A percentile compares a stretch with the other conserved stretches of the same genome.
These are phyloP conservation scores for Forbesichthys papilliferus DNA, from an alignment of 2,113 vertebrate species.

Conservation along the genomic window DNA sequence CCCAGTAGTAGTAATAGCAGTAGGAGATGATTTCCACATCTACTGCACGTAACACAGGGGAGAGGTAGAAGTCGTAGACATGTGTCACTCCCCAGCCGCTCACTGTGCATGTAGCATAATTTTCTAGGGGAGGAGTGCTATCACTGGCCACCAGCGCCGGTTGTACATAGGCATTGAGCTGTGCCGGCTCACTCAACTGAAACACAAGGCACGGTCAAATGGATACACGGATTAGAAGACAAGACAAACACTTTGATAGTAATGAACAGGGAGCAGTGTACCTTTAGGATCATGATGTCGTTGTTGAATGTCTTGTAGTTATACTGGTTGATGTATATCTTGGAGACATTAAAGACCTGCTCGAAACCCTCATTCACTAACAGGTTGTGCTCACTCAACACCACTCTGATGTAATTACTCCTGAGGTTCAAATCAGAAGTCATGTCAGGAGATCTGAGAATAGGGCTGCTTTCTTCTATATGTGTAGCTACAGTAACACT, in stretches of 20 bases:
- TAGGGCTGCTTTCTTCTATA: too few species aligned
- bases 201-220: slow-evolving; percentile 26
- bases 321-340: slow-evolving; percentile 41
- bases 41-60: slow-evolving; percentile 69
- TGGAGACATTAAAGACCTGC: slow-evolving; percentile 62
- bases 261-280: slow-evolving; percentile 3
- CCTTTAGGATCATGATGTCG: slow-evolving; percentile 78
- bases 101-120: slow-evolving; percentile 58
- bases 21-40: slow-evolving; percentile 48
- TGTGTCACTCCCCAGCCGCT: slow-evolving; percentile 78
- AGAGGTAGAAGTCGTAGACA: slow-evolving; percentile 60
- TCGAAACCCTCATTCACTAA: slow-evolving; percentile 56
- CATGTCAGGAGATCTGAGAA: too few species aligned
- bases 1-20: slow-evolving; percentile 65
- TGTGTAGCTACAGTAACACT: too few species aligned
- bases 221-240: neutral
- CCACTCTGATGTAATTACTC: slow-evolving; percentile 53
- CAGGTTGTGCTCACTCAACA: slow-evolving; percentile 72
- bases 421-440: slow-evolving; percentile 31
- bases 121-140: fast-evolving
- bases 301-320: slow-evolving; percentile 62
- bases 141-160: slow-evolving; percentile 38
- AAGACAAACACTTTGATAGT: neutral
- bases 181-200: slow-evolving; percentile 66
- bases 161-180: slow-evolving; percentile 65